Base-by-base conservation (phyloP, 2,113 vertebrate genomes). In the Pristiophorus japonicus region DNA sequence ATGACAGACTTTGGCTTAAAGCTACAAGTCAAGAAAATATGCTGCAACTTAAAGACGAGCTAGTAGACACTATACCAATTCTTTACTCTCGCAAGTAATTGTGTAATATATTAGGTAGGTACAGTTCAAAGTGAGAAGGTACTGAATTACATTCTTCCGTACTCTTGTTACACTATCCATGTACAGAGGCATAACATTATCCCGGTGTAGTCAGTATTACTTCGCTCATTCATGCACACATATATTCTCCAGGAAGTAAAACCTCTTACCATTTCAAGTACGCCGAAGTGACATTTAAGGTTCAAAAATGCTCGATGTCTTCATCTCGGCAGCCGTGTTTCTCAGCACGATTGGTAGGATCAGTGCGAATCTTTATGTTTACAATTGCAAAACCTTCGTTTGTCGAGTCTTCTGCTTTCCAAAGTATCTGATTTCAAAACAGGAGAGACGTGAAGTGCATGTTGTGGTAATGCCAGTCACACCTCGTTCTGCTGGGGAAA, bases 181-280 rank as follows among this genome's bases (percentile, higher is more conserved):
- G 55, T n/a, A n/a, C 16, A 42, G 75, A 14, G 75, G 14, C 75
- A 42, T 42, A 91, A 91, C 34, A 91, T 16, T n/a, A 7, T 59
- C 14, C 51, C 14, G 30, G 47, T 12, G 27, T 51, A 8, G 24
- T 51, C 22, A 30, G 84, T 51, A 51, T 22, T 34, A 88, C 27
- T 88, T 51, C 10, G 51, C 51, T 51, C 51, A 51, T 51, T 51
- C 51, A 51, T 38, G 59, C 62, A 63, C 88, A 63, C 22, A 63
- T 24, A 88, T 22, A 81, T 38, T 65, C 63, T n/a, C n/a, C n/a
- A n/a, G n/a, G n/a, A n/a, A n/a, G 27, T 34, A 73, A 12, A 87
- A 87, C 38, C n/a, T 45, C 93, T 94, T 94, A 94, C 93, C 93
- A 94, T 51, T 51, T 94, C 93, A 94, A 59, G 30, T 59, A 4